Percentiles rank a stretch among this genome's conserved stretches.
phyloP scores from a whole-genome alignment of 2,797 vertebrate genomes.

The Antrozous pallidus region DNA sequence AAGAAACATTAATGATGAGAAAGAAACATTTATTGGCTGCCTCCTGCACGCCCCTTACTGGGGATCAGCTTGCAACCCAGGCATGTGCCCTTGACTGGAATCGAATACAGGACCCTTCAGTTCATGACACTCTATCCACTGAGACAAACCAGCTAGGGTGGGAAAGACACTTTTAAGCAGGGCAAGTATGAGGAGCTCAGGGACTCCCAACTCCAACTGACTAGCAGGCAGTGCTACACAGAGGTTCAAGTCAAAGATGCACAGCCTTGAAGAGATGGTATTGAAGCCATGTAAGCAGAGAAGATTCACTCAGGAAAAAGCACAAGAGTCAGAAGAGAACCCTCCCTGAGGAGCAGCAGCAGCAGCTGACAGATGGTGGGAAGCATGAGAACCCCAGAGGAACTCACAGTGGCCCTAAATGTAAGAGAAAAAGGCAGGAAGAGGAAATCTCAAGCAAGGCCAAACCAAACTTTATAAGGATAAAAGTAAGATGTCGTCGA shows the following conservation, averaged over 20 bases:
- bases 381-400: neutral
- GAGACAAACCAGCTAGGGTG: too few relatives aligned
- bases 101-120: too few relatives aligned
- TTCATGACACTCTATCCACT: too few relatives aligned
- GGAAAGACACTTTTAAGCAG: neutral
- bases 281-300: neutral
- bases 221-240: neutral
- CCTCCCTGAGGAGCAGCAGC: neutral
- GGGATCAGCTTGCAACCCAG: too few relatives aligned
- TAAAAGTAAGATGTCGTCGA: neutral
- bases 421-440: neutral
- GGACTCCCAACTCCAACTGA: neutral
- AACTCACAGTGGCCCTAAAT: neutral
- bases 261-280: neutral
- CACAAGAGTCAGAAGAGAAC: neutral
- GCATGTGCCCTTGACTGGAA: too few relatives aligned
- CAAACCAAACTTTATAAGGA: neutral
- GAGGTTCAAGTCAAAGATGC: neutral
- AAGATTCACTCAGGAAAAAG: neutral
- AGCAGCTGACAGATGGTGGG: neutral
- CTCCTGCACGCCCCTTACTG: too few relatives aligned
- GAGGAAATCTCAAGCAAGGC: neutral
- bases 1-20: neutral
- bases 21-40: neutral
- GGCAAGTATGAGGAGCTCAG: neutral